These are phyloP conservation scores for Cephus sareptanus DNA, from an alignment of 2,888 invertebrate genomes.

Conservation along the genomic window DNA sequence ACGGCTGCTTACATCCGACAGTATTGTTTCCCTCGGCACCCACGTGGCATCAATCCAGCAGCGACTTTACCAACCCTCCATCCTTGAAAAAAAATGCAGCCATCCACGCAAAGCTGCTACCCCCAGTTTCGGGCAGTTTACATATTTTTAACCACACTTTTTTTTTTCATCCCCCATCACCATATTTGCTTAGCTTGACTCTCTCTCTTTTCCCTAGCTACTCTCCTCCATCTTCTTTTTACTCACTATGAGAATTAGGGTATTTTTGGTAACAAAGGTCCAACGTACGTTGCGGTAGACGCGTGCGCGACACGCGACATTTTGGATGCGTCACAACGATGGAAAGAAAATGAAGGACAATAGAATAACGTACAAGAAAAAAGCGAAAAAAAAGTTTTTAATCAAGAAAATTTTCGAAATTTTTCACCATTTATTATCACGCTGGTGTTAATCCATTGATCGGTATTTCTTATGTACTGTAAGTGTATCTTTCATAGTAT, in stretches of 20 bases:
- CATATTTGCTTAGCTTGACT: slow-evolving; percentile 21
- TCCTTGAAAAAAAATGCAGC: no score
- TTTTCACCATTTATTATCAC: no score
- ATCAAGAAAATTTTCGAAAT: no score
- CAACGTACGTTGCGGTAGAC: not conserved
- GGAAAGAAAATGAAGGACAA: no score
- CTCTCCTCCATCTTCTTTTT: no score
- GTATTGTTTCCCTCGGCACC: slow-evolving; percentile 23
- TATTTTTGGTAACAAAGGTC: not conserved
- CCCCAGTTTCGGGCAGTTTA: slow-evolving; percentile 8
- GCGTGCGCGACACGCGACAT: not conserved
- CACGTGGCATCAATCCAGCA: slow-evolving; percentile 24
- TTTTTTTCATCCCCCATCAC: slow-evolving; percentile 13
- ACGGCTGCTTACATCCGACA: slow-evolving; percentile 18
- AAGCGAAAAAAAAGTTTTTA: no score
- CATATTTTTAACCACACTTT: slow-evolving; percentile 23
- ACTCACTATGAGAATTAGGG: not conserved
- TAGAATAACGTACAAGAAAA: no score
- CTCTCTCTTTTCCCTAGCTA: not conserved
- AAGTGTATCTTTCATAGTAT: no score
- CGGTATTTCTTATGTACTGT: no score
- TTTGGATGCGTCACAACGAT: not conserved
- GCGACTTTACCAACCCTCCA: slow-evolving; percentile 7
- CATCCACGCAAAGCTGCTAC: not conserved
- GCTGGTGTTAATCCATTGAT: no score